Percentiles rank a stretch among this genome's conserved stretches.
These are phyloP conservation scores for Syndactyla subalaris DNA, from an alignment of 2,797 vertebrate species.

Conservation along the genomic window DNA sequence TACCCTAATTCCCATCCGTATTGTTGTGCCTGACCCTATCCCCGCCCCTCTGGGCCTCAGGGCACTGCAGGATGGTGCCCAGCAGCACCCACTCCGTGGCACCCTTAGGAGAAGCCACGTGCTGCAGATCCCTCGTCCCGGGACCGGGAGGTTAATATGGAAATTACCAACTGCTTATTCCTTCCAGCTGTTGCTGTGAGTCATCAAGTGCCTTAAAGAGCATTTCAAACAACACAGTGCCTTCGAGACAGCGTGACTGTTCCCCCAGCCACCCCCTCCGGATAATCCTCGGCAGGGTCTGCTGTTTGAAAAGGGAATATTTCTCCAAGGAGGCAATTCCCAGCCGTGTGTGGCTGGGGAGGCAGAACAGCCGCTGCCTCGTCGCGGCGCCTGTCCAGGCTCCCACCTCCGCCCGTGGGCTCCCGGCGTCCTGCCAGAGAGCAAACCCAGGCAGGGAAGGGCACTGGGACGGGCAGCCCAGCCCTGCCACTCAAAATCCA, in stretches of 20 bases:
- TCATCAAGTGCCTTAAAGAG: slow-evolving; percentile 55
- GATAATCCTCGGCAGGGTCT: slow-evolving; percentile 34
- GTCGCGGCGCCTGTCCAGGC: neutral
- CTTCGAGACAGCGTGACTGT: slow-evolving; percentile 25
- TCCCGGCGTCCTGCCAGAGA: fast-evolving
- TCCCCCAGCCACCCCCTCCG: slow-evolving; percentile 32
- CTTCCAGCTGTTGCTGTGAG: slow-evolving; percentile 71
- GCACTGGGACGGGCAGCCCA: neutral
- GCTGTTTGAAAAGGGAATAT: slow-evolving; percentile 45
- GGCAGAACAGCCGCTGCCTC: neutral
- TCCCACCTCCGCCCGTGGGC: neutral
- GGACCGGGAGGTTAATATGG: slow-evolving; percentile 49
- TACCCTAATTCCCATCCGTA: neutral
- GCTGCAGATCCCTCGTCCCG: neutral
- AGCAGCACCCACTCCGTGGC: neutral
- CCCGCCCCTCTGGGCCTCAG: fast-evolving
- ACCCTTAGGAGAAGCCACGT: neutral
- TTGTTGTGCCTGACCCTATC: neutral
- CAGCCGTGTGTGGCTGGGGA: neutral
- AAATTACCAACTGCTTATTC: slow-evolving; percentile 60
- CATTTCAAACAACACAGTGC: slow-evolving; percentile 54
- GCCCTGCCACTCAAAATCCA: neutral
- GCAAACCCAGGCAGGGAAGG: neutral
- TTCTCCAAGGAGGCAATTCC: slow-evolving; percentile 50
- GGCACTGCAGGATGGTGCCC: neutral